phyloP scores from a whole-genome alignment of 1,140 invertebrate genomes.

The Cherax destructor region DNA sequence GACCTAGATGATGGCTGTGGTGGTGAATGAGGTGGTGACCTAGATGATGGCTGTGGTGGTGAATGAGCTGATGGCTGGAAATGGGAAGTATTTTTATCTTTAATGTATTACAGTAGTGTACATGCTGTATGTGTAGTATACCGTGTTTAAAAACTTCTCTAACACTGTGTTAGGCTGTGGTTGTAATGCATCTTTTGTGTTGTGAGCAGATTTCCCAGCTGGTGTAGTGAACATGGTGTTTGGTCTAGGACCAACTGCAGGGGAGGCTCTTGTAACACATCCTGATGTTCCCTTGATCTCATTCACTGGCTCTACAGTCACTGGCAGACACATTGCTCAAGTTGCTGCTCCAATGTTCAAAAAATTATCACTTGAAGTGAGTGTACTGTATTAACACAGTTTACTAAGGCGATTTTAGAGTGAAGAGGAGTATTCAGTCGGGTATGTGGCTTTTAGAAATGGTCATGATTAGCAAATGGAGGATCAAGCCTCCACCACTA shows the following conservation, averaged over 20 bases:
- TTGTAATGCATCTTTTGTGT: neutral
- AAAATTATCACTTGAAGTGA: slow-evolving; percentile 80
- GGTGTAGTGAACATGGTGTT: slow-evolving; percentile 81
- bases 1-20: too few relatives aligned
- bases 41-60: too few relatives aligned
- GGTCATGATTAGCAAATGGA: too few relatives aligned
- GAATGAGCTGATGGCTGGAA: too few relatives aligned
- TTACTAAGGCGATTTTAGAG: neutral
- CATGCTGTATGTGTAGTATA: too few relatives aligned
- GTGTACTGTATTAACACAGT: neutral
- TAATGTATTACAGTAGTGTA: too few relatives aligned
- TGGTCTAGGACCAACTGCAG: slow-evolving; percentile 78
- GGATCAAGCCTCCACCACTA: too few relatives aligned
- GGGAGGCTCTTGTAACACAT: slow-evolving; percentile 78
- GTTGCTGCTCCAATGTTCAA: slow-evolving; percentile 77
- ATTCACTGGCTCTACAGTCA: slow-evolving; percentile 80
- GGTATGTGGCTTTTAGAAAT: neutral
- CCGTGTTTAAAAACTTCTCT: too few relatives aligned
- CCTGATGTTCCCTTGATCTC: slow-evolving; percentile 77
- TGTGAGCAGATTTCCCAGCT: slow-evolving; percentile 77
- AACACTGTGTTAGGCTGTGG: too few relatives aligned
- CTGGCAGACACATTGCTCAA: slow-evolving; percentile 77
- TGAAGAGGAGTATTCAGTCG: neutral
- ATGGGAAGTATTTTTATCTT: too few relatives aligned
- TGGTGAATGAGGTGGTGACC: too few relatives aligned